Evolutionary conservation across 2,888 invertebrate genomes (phyloP), one percentile per base, ranked within the genome.

Genomic region (Ophioninae sp.): DNA sequence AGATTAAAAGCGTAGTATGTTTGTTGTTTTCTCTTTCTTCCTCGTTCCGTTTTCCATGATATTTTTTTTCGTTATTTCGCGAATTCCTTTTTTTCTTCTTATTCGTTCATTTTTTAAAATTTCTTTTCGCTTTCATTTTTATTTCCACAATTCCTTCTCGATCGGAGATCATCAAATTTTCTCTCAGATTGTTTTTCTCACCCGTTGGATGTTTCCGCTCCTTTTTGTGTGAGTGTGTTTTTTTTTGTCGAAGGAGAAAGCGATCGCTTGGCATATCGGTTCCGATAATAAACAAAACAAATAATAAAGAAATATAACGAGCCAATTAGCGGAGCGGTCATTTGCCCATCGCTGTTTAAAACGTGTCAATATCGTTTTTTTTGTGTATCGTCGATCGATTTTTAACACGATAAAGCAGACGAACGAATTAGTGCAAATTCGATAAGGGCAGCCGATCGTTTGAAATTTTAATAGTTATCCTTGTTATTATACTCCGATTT

Each of bases 1-100:
- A 91, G 87, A 91, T 90, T 91, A 91, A 88, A 91, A 91, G 91
- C 91, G 91, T 91, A 91, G 88, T 90, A 89, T 88, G 88, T 90
- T 88, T 87, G 85, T 86, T 81, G 86, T 74, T 85, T 86, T 85
- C 88, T 88, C 85, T 85, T 88, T 86, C 85, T 85, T 87, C 87
- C 89, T 59, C 64, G 73, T 57, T 72, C 56, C 23, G 39, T 62
- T 59, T 76, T 69, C 50, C 62, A 64, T 30, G 59, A 69, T 67
- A 56, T 20, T 79, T 90, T 88, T 87, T 86, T 86, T 73, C 86
- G 13, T 50, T 50, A 50, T 50, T 17, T 13, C 17, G 50, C 50
- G 50, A 50, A 50, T 64, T 83, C 85, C 85, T 84, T 79, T 81
- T 86, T 85, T 86, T 80, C 68, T 86, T 85, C 50, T 80, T 73